These are phyloP conservation scores for Aptenodytes patagonicus DNA, from an alignment of 2,113 vertebrate genomes.

Conservation along the genomic window DNA sequence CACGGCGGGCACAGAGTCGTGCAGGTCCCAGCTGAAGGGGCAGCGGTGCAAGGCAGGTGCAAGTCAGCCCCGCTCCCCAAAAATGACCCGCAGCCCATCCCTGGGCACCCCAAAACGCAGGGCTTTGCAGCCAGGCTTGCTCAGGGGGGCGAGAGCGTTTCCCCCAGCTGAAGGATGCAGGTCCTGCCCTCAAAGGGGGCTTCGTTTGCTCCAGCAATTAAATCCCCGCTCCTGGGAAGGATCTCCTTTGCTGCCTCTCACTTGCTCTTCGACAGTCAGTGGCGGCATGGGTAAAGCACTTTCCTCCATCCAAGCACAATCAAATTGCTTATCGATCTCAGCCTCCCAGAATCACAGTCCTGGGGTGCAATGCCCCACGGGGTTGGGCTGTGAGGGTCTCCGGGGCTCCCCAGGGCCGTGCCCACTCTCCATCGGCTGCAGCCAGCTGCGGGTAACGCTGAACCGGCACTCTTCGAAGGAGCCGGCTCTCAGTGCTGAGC, in stretches of 20 bases:
- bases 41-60: accelerated
- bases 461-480: accelerated
- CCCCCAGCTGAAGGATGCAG: accelerated
- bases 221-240: neutral
- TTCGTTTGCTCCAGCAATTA: neutral
- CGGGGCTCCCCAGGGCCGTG: accelerated
- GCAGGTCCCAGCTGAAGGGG: accelerated
- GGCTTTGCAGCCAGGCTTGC: neutral
- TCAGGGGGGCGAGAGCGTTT: accelerated
- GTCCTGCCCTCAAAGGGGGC: accelerated
- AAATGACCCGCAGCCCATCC: neutral
- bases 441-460: accelerated
- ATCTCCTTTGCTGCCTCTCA: accelerated
- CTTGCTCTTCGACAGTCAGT: accelerated
- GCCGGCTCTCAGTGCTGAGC: accelerated
- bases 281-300: neutral
- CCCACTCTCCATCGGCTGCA: accelerated
- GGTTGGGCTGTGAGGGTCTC: neutral
- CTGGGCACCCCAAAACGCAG: accelerated
- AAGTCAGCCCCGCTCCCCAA: neutral
- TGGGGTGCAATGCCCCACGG: accelerated
- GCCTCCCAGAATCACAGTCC: accelerated
- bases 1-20: accelerated
- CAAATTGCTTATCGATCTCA: accelerated
- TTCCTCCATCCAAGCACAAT: neutral